Evolutionary conservation across 2,797 vertebrate genomes (phyloP), one percentile per base, ranked within the genome.

Genomic region (Threskiornis aethiopicus): DNA sequence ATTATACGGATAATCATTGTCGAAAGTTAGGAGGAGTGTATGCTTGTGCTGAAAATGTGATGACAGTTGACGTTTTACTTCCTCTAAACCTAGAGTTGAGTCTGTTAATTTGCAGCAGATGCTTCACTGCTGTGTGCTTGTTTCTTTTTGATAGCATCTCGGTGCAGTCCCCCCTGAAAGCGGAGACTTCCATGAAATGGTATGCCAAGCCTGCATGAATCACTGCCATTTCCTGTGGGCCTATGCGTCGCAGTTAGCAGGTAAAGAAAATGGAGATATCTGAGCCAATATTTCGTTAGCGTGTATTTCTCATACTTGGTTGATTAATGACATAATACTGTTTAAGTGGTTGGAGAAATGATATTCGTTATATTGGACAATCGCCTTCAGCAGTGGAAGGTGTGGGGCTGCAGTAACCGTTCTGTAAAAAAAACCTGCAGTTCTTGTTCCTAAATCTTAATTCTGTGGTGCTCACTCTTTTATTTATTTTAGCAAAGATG

Each of bases 111-210:
- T 78, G 55, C 61, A 59, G 51, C 1, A 2, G 33, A 44, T 5
- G 4, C 19, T 70, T 58, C 57, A 52, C 11, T 86, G 14, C 55
- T 49, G 14, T 3, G 1, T 66, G 51, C 65, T 64, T 89, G 4
- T 93, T 93, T 96, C 92, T 80, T 95, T 16, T 92, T 93, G 54
- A 25, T 85, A 99, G 99, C 99, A 99, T 95, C 98, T 99, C 84
- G 99, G 99, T 52, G 97, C 98, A 47, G n/a, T 87, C 25, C 98
- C 98, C 29, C 99, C 99, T 16, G 99, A 99, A 72, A 98, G 98
- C 24, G 98, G 99, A 83, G 99, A 99, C 95, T 99, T 99, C 95
- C 99, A 99, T 72, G 99, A 99, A 96, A 99, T 99, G 99, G 99
- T 99, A n/a, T 99, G 99, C 89, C 99, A 99, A 87, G 98, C 98